phyloP scores from a whole-genome alignment of 1,140 invertebrate species.

The Palaemon carinicauda region DNA sequence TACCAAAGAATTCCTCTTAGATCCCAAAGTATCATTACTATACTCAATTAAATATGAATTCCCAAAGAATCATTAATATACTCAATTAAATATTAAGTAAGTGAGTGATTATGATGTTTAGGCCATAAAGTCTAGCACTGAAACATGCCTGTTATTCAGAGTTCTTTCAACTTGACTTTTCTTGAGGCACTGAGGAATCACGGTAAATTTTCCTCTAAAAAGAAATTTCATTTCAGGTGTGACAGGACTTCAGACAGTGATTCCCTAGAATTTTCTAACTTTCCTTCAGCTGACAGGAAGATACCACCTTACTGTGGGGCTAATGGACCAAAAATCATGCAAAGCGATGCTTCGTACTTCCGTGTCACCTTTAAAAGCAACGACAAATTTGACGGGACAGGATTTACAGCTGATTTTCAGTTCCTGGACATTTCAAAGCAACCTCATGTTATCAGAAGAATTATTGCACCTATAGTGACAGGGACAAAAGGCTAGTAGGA shows the following conservation, averaged over 20 bases:
- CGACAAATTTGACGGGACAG: conserved; percentile 10
- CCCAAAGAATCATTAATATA: no score
- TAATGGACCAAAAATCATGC: background rate
- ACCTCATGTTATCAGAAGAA: background rate
- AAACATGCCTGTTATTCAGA: no score
- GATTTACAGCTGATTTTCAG: conserved; percentile 9
- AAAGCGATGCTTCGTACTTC: conserved; percentile 11
- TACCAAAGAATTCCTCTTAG: no score
- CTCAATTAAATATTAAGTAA: no score
- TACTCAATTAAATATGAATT: no score
- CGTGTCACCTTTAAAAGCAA: conserved; percentile 10
- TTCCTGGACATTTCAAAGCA: conserved; percentile 13
- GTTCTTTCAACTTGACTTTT: no score
- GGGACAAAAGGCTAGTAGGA: no score
- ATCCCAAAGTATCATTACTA: no score
- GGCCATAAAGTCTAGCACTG: no score
- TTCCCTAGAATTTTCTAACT: conserved; percentile 18
- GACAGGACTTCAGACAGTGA: background rate
- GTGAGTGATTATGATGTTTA: no score
- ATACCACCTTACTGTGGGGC: conserved; percentile 12
- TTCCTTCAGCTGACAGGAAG: background rate
- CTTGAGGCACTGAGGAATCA: no score
- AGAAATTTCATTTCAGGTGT: background rate
- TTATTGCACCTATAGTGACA: background rate
- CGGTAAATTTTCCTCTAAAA: no score